These are phyloP conservation scores for Oasisia sp. DNA, from an alignment of 2,888 invertebrate genomes.

Conservation along the genomic window DNA sequence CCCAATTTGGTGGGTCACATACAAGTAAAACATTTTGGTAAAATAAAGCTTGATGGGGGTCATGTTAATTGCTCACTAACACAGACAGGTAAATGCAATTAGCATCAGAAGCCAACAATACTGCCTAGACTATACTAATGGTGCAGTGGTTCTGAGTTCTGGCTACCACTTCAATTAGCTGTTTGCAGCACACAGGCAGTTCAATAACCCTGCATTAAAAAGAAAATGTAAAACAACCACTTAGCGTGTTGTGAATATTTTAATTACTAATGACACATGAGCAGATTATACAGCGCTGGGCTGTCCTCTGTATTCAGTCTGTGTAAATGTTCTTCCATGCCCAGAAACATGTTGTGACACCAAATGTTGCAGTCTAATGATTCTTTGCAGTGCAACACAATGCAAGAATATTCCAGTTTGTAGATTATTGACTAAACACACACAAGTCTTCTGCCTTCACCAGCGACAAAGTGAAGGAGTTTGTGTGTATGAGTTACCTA, in stretches of 20 bases:
- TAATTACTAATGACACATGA: not conserved
- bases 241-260: not conserved
- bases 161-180: too few species aligned
- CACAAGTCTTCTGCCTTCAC: not conserved
- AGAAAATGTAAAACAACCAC: not conserved
- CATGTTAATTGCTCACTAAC: too few species aligned
- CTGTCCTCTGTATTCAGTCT: not conserved
- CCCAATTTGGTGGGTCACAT: too few species aligned
- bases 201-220: too few species aligned
- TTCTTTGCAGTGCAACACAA: not conserved
- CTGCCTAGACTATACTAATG: too few species aligned
- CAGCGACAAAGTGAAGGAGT: not conserved
- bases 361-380: not conserved
- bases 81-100: too few species aligned
- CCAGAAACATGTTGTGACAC: not conserved
- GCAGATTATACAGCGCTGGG: not conserved
- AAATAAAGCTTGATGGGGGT: too few species aligned
- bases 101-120: too few species aligned
- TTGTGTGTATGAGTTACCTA: not conserved
- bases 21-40: too few species aligned
- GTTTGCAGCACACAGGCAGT: too few species aligned
- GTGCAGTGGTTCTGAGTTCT: too few species aligned
- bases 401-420: not conserved
- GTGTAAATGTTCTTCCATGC: not conserved
- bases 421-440: not conserved